These are phyloP conservation scores for Ametastegia equiseti DNA, from an alignment of 2,888 invertebrate species.

Conservation along the genomic window DNA sequence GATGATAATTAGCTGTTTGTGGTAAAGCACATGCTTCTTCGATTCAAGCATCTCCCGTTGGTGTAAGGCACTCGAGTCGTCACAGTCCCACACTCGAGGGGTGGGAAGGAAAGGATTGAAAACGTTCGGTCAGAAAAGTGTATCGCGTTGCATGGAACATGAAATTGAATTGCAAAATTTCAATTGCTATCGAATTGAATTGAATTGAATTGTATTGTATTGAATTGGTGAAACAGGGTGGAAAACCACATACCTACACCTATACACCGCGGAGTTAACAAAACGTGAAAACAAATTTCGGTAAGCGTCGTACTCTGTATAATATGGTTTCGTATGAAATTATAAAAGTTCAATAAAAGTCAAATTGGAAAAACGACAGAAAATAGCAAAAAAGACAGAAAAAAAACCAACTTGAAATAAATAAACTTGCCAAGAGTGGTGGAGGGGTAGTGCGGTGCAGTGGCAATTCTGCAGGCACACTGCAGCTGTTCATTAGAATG, in stretches of 20 bases:
- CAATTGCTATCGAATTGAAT: not conserved
- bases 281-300: conserved; percentile 31
- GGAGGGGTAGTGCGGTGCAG: not conserved
- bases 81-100: too few species aligned
- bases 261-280: conserved; percentile 13
- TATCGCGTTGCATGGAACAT: too few species aligned
- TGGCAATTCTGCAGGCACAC: not conserved
- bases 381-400: not conserved
- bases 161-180: too few species aligned
- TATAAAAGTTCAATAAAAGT: not conserved
- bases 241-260: too few species aligned
- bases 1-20: not conserved
- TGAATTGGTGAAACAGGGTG: conserved; percentile 28
- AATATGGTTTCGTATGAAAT: not conserved
- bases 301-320: not conserved
- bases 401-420: not conserved
- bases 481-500: conserved; percentile 46
- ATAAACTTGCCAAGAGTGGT: conserved; percentile 2
- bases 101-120: not conserved
- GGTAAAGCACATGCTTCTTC: too few species aligned
- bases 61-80: too few species aligned
- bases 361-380: not conserved
- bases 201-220: not conserved
- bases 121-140: too few species aligned
- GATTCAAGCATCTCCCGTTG: too few species aligned